A percentile compares a stretch with the other conserved stretches of the same genome.
Conservation (phyloP, 2,888 invertebrate species). For the Pristionchus fissidentatus region DNA sequence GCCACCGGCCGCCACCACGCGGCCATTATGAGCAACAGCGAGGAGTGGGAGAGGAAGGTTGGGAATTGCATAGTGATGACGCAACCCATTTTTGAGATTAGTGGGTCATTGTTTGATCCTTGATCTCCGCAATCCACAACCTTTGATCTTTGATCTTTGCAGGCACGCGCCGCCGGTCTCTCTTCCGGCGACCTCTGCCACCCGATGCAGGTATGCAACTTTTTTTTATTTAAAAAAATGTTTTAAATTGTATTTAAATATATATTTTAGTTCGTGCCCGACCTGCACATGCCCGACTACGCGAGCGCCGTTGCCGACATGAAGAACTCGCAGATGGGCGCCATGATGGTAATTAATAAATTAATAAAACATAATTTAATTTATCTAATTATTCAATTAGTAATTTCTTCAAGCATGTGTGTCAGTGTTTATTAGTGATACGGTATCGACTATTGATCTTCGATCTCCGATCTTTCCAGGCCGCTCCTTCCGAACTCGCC, state of each 20-base stretch:
- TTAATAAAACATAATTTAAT: too few species aligned
- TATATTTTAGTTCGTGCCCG: slow-evolving; percentile 84
- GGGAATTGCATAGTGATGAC: slow-evolving; percentile 77
- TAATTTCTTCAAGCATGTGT: too few species aligned
- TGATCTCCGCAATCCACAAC: neutral
- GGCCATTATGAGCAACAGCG: slow-evolving; percentile 84
- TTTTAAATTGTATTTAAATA: neutral
- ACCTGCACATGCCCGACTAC: slow-evolving; percentile 90
- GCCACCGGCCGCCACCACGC: slow-evolving; percentile 91
- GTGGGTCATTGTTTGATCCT: neutral
- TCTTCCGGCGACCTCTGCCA: slow-evolving; percentile 87
- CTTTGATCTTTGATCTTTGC: neutral
- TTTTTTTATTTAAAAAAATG: neutral
- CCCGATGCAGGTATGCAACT: slow-evolving; percentile 80
- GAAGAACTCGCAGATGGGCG: slow-evolving; percentile 84
- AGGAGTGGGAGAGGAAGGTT: slow-evolving; percentile 77
- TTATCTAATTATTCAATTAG: too few species aligned
- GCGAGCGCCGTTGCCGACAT: slow-evolving; percentile 89
- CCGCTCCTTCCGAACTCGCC: slow-evolving; percentile 90
- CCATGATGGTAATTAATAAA: slow-evolving; percentile 54
- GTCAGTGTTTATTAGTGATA: too few species aligned
- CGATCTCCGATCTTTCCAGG: slow-evolving; percentile 78
- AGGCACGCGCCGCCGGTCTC: slow-evolving; percentile 81
- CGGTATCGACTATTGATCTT: neutral
- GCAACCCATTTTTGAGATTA: neutral